These are phyloP conservation scores for Drosophila aff. DNA, from an alignment of 1,140 invertebrate genomes.

Conservation along the genomic window DNA sequence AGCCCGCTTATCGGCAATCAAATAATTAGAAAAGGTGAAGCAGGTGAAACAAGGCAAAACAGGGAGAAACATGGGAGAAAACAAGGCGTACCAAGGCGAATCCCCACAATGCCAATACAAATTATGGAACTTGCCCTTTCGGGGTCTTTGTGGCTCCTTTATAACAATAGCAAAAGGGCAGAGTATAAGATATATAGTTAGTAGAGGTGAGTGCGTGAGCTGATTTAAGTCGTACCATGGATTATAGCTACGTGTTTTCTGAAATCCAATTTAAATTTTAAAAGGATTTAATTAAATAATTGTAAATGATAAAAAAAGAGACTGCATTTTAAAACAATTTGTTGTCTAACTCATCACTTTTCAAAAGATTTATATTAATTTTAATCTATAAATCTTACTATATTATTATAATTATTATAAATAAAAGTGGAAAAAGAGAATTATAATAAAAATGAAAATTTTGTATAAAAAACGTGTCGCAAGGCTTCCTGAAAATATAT, in stretches of 20 bases:
- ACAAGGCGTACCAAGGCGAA: constrained; percentile 9
- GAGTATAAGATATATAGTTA: not conserved
- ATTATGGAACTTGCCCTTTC: constrained; percentile 45
- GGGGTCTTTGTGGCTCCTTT: constrained; percentile 22
- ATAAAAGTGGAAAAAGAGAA: too few species aligned
- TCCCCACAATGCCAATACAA: constrained; percentile 45
- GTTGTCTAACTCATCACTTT: too few species aligned
- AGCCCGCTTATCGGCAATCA: constrained; percentile 67
- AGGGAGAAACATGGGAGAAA: not conserved
- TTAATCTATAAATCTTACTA: too few species aligned
- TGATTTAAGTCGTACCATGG: too few species aligned
- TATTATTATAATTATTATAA: too few species aligned
- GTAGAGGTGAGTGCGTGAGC: not conserved
- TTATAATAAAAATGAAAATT: not conserved
- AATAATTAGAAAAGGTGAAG: constrained; percentile 61
- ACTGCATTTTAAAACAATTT: not conserved
- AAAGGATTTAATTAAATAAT: accelerated
- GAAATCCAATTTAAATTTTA: not conserved
- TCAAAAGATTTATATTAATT: too few species aligned
- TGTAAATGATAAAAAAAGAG: not conserved
- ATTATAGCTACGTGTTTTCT: not conserved
- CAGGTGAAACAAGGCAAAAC: constrained; percentile 16
- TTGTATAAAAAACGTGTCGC: not conserved
- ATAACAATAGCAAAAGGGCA: constrained; percentile 20
- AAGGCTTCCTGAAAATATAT: not conserved